A percentile compares a stretch with the other conserved stretches of the same genome.
Conservation (phyloP, 2,113 vertebrate genomes). For the Pseudonaja textilis region DNA sequence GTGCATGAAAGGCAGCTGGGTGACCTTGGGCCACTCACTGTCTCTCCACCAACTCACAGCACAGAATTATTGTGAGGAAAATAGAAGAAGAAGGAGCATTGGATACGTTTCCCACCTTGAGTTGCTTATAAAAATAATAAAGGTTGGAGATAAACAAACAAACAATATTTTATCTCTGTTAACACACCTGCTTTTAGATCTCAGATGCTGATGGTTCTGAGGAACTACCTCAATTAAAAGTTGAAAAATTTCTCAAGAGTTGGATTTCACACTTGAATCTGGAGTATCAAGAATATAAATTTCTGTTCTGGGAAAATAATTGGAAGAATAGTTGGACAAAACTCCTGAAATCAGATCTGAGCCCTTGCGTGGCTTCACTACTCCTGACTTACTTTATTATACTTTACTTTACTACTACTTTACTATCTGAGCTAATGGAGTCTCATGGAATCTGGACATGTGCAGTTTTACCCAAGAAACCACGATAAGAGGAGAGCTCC, state of each 20-base stretch:
- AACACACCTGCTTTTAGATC: background rate
- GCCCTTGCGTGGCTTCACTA: background rate
- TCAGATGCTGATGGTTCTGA: background rate
- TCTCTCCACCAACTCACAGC: too few relatives aligned
- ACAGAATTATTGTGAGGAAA: background rate
- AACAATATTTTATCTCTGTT: background rate
- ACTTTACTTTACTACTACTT: background rate
- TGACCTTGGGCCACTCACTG: background rate
- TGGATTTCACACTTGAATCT: slow-evolving; percentile 5
- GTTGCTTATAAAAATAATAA: background rate
- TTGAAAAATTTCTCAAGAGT: background rate
- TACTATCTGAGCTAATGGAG: background rate
- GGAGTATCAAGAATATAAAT: background rate
- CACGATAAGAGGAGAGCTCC: slow-evolving; percentile 34
- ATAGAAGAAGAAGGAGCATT: background rate
- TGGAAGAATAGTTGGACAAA: background rate
- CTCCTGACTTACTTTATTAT: background rate
- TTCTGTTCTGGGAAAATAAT: background rate
- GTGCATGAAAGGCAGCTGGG: background rate
- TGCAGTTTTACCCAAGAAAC: background rate
- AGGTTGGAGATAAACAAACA: background rate
- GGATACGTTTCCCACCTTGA: too few relatives aligned
- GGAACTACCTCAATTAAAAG: background rate
- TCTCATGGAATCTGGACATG: background rate
- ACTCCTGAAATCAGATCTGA: background rate